Conservation (phyloP, 2,113 vertebrate species). For the Maccullochella peelii region DNA sequence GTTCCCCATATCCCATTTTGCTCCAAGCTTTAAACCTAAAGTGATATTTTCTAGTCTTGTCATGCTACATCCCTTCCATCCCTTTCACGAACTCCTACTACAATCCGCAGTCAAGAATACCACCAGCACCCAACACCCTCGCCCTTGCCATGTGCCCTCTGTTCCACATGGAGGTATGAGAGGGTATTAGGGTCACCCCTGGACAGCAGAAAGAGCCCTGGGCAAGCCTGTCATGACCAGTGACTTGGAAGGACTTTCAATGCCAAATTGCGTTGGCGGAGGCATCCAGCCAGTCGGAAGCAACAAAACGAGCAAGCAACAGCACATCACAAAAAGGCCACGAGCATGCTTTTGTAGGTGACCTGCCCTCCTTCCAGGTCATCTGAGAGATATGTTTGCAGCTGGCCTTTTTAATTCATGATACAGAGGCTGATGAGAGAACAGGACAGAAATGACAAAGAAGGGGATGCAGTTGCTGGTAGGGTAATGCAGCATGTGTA, state of each 20-base stretch:
- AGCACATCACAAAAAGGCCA: constrained; percentile 54
- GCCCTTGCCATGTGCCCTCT: constrained; percentile 37
- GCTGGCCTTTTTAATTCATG: constrained; percentile 57
- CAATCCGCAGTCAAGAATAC: constrained; percentile 4
- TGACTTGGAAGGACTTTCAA: constrained; percentile 68
- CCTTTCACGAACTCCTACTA: not conserved
- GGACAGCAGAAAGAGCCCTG: constrained; percentile 45
- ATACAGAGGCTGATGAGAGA: constrained; percentile 42
- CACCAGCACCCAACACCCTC: not conserved
- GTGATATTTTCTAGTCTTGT: constrained; percentile 12
- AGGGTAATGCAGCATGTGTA: constrained; percentile 15
- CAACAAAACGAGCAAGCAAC: constrained; percentile 52
- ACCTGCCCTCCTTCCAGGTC: constrained; percentile 62
- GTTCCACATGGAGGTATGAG: constrained; percentile 50
- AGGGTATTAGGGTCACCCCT: constrained; percentile 55
- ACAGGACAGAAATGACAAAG: constrained; percentile 45
- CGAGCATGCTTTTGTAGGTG: constrained; percentile 44
- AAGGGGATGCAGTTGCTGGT: constrained; percentile 23
- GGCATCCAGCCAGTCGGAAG: constrained; percentile 58
- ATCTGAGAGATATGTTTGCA: constrained; percentile 39
- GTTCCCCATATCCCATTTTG: not conserved
- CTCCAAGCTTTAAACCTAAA: constrained; percentile 20
- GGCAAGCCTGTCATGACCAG: constrained; percentile 66
- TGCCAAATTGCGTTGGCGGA: constrained; percentile 37
- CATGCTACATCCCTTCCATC: constrained; percentile 3